phyloP scores from a whole-genome alignment of 2,888 invertebrate genomes.

The Papilio protenor region DNA sequence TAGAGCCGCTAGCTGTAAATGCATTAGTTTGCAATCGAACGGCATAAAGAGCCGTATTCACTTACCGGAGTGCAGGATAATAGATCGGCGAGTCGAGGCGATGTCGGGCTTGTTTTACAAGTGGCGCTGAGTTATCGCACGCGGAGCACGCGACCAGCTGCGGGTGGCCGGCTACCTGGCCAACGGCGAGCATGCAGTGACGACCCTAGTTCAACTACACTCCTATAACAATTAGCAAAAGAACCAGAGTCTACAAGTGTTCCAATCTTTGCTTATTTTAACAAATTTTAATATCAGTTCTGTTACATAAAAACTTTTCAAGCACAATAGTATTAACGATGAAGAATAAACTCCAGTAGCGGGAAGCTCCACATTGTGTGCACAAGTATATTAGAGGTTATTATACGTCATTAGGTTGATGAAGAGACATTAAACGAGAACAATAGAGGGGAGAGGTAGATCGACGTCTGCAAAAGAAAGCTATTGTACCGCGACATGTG shows the following conservation, averaged over 20 bases:
- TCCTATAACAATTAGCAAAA: not conserved
- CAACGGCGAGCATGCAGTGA: conserved; percentile 1
- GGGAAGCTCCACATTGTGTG: not conserved
- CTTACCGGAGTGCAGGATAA: conserved; percentile 13
- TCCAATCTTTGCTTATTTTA: not conserved
- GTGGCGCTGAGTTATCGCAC: conserved; percentile 25
- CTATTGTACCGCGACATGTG: conserved; percentile 31
- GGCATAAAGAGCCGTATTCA: conserved; percentile 23
- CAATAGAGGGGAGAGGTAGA: conserved; percentile 30
- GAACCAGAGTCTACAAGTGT: not conserved
- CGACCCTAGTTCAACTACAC: conserved; percentile 16
- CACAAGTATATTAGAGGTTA: conserved; percentile 31
- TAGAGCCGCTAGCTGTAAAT: conserved; percentile 2
- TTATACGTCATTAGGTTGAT: conserved; percentile 39
- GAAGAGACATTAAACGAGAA: conserved; percentile 37
- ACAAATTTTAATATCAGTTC: not conserved
- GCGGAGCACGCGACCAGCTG: conserved; percentile 21
- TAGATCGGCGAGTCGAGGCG: not conserved
- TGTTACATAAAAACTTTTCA: not conserved
- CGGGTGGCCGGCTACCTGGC: conserved; percentile 25
- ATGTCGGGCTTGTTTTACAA: conserved; percentile 33
- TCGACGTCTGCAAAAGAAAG: conserved; percentile 27
- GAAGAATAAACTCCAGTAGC: not conserved
- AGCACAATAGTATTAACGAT: not conserved
- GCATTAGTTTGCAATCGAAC: conserved; percentile 24